A percentile compares a stretch with the other conserved stretches of the same genome.
Evolutionary conservation across 2,888 invertebrate species (phyloP).

Genomic region (Agriopis leucophaearia): DNA sequence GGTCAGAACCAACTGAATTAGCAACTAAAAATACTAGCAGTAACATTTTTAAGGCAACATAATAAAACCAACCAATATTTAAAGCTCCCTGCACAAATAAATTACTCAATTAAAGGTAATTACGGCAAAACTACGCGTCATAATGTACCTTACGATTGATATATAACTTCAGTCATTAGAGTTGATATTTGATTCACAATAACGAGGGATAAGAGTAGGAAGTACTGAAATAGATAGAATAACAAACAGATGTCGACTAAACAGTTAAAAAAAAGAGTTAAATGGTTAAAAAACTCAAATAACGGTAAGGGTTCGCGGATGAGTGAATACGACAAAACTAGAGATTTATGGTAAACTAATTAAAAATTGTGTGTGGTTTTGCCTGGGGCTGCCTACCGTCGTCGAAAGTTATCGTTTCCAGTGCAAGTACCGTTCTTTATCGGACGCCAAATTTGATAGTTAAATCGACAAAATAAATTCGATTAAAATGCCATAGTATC

Average conservation of each 20-base stretch:
- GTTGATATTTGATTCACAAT: constrained; percentile 78
- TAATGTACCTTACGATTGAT: constrained; percentile 62
- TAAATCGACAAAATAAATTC: no score
- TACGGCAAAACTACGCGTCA: constrained; percentile 61
- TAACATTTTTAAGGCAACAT: not conserved
- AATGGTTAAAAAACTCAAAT: constrained; percentile 56
- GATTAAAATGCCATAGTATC: no score
- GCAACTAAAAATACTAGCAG: not conserved
- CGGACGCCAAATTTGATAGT: no score
- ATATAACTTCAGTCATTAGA: constrained; percentile 72
- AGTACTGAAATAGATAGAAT: constrained; percentile 75
- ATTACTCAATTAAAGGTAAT: constrained; percentile 74
- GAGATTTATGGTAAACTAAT: constrained; percentile 42
- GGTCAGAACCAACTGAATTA: not conserved
- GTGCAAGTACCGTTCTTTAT: no score
- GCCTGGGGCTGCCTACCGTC: constrained; percentile 15
- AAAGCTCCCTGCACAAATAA: constrained; percentile 67
- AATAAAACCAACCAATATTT: constrained; percentile 38
- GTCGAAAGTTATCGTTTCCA: not conserved
- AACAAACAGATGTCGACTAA: constrained; percentile 75
- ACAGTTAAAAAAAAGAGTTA: constrained; percentile 53
- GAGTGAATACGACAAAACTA: constrained; percentile 35
- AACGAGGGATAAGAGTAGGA: constrained; percentile 60
- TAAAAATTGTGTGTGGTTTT: constrained; percentile 16
- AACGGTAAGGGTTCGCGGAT: constrained; percentile 54